A percentile compares a stretch with the other conserved stretches of the same genome.
Evolutionary conservation across 2,113 vertebrate species (phyloP).

Genomic region (Onychostruthus taczanowskii): DNA sequence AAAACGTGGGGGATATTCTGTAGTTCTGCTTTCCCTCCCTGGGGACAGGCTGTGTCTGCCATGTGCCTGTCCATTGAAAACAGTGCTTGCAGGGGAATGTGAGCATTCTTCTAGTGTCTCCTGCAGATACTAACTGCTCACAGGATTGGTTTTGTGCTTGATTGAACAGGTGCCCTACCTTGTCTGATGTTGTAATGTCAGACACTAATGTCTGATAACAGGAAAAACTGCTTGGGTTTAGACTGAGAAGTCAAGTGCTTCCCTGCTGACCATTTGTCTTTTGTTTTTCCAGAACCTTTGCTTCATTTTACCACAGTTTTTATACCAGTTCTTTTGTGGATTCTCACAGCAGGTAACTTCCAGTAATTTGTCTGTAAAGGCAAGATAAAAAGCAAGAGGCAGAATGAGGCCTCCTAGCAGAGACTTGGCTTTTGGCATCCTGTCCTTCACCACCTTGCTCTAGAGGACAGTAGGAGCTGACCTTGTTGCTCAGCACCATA

Average conservation of each 20-base stretch:
- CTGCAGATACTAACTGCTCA: neutral
- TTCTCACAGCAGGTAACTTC: conserved; percentile 96
- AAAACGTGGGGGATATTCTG: neutral
- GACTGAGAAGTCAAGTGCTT: neutral
- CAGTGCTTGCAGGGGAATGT: neutral
- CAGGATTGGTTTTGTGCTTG: neutral
- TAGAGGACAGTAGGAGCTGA: neutral
- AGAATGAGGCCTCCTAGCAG: neutral
- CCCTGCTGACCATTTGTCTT: neutral
- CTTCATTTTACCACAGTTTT: conserved; percentile 99
- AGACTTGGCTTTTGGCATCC: neutral
- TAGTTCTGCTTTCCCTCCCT: neutral
- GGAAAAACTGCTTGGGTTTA: neutral
- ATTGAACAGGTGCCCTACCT: neutral
- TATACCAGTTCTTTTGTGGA: conserved; percentile 99
- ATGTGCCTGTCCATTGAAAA: neutral
- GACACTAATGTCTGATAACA: neutral
- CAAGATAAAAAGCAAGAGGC: neutral
- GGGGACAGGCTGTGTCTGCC: neutral
- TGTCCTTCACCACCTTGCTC: neutral
- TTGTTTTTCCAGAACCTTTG: conserved; percentile 88
- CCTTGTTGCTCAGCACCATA: neutral
- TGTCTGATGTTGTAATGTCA: neutral
- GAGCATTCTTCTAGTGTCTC: neutral
- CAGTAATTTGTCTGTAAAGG: neutral